Evolutionary conservation across 2,113 vertebrate genomes (phyloP).

Genomic region (Siniperca chuatsi): DNA sequence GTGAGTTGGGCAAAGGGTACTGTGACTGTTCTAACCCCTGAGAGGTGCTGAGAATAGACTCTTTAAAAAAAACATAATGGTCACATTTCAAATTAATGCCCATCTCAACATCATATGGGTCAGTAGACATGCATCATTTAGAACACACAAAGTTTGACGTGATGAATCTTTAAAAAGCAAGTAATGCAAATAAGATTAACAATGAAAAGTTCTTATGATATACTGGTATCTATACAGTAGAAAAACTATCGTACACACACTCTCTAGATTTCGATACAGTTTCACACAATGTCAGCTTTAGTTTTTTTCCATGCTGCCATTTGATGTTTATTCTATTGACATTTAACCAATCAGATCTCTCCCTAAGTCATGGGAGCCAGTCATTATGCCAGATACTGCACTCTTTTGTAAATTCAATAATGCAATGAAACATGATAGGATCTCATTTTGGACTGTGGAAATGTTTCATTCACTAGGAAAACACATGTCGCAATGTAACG

Average conservation of each 20-base stretch:
- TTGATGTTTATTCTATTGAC: neutral
- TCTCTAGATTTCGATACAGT: neutral
- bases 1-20: neutral
- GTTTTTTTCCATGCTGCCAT: neutral
- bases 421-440: neutral
- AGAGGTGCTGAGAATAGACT: neutral
- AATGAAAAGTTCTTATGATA: neutral
- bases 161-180: neutral
- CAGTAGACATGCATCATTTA: conserved; percentile 16
- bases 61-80: conserved; percentile 2
- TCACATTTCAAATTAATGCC: neutral
- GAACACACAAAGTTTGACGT: neutral
- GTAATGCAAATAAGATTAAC: neutral
- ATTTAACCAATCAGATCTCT: conserved; percentile 21
- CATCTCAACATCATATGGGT: conserved; percentile 3
- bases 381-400: neutral
- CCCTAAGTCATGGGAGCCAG: neutral
- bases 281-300: neutral
- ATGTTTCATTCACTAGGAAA: neutral
- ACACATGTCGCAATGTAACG: neutral
- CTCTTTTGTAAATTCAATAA: neutral
- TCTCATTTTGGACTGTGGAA: conserved; percentile 1
- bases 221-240: no score
- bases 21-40: neutral
- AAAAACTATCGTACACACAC: neutral